Base-by-base conservation (phyloP, 2,888 invertebrate species). In the Sarcophaga caerulescens region DNA sequence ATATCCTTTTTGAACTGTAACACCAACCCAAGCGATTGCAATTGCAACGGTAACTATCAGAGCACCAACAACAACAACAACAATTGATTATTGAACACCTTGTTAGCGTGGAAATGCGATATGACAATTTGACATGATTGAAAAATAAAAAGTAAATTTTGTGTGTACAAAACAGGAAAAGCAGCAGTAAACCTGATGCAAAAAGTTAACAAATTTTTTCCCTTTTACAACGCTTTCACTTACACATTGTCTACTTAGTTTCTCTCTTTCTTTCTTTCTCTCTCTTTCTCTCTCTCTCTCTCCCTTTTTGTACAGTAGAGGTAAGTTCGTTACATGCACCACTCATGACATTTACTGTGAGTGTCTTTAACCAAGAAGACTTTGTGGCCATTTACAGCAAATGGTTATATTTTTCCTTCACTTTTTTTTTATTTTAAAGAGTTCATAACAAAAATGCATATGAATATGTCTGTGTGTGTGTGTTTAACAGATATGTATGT, bases 101-200 rank as follows among this genome's bases (percentile, higher is more conserved):
- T 85, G 83, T 85, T 85, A 85, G 73, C 63, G 77, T 73, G 83
- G 83, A 85, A 85, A 85, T 85, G 80, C 77, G 77, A 85, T 85
- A 85, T 85, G 83, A 85, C 85, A 85, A 85, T 83, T 85, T 85
- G 83, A 85, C 85, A 85, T 83, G 83, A 85, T 83, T 85, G 80
- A 80, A 85, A 85, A 85, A 80, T 85, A 83, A 85, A 82, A 81
- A 83, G 80, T 76, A 83, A 83, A 80, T 69, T 80, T 85, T 82
- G 79, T 85, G 75, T 85, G 63, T 79, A 70, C 71, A 76, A 52
- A 79, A 70, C 75, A 82, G 82, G 71, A 52, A 52, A 17, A 17
- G 47, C 35, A 8, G 35, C 8, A 35, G 35, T 35, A 76, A 82
- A 82, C 78, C 75, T 66, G 65, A 80, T 71, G 71, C 21, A 82